Evolutionary conservation across 1,140 invertebrate species (phyloP), one percentile per base, ranked within the genome.

Genomic region (Calephelis virginiensis): DNA sequence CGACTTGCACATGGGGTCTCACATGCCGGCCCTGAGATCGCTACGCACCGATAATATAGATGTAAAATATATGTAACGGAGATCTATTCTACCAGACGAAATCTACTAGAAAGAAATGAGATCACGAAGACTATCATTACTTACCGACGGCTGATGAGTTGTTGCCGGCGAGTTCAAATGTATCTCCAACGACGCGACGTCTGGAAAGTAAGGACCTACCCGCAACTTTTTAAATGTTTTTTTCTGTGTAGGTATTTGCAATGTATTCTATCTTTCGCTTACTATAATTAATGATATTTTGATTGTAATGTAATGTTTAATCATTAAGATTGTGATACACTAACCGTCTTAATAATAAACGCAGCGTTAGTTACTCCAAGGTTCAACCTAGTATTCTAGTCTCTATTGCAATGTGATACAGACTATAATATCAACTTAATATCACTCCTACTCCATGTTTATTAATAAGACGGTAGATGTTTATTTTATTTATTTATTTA

Each of bases 131-230:
- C 28, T 17, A 59, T 12, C 28, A 37, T 59, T 10, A 7, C 4
- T 12, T 59, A 37, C n/a, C 50, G 50, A 11, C 28, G 6, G 28
- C 53, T 10, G 14, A 28, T 50, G 71, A 75, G 62, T 73, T 75
- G 64, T 70, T 64, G 63, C 60, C 69, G 71, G 70, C 67, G 69
- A 78, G 62, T 72, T 70, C 69, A 70, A 83, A 79, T 76, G 75
- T 77, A 79, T 72, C 78, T 67, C 75, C 78, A 79, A 82, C 77
- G 74, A 77, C 74, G 68, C 77, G 74, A 77, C 74, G 68, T 77
- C 71, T 72, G 70, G 68, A 70, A 59, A 75, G 75, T 80, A 77
- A 77, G 71, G 75, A 76, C 70, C 28, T 67, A 71, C 75, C 74
- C 68, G 66, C 67, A 70, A 80, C 81, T 80, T 82, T 76, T 69